Evolutionary conservation across 2,888 invertebrate species (phyloP), one percentile per base, ranked within the genome.

Genomic region (Xestobium rufovillosum): DNA sequence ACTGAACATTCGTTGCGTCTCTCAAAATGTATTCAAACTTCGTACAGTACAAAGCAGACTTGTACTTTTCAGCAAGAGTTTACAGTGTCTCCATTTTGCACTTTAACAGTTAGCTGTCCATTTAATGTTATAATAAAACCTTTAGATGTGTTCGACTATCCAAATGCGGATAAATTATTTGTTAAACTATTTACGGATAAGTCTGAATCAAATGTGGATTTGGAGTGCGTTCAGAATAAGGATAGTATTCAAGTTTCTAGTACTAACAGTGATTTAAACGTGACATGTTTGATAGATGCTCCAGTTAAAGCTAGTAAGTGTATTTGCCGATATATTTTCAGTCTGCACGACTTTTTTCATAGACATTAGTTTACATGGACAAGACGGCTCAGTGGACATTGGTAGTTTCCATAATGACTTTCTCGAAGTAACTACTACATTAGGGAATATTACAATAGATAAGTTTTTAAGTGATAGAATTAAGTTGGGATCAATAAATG

Each of bases 221-320:
- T 45, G 6, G 29, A 36, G 1, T 31, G 35, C 19, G 14, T 17
- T 4, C 36, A 41, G 17, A 26, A 36, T 12, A 42, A 42, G 31
- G 34, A 47, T 32, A 29, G 30, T 23, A 37, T 53, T 35, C 41
- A 48, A 44, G 36, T 38, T 35, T 36, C 34, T 31, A 25, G 31
- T 13, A 14, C 38, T 14, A 41, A 44, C 12, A 39, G 38, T 25
- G 17, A 41, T n/a, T 26, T 37, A 17, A 36, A 39, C 26, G 25
- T 40, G 19, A 36, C 41, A 11, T 40, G 50, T 32, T 38, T 44
- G 15, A 48, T 62, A 15, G 51, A 56, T 39, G 54, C 57, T 11
- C 61, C 62, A n/a, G 48, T 61, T 9, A 63, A 63, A 57, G 59
- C 62, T 33, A 60, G 61, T 61, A 51, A 44, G 52, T 49, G 29